A percentile compares a stretch with the other conserved stretches of the same genome.
phyloP scores from a whole-genome alignment of 2,888 invertebrate species.

The Caenorhabditis drosophilae region DNA sequence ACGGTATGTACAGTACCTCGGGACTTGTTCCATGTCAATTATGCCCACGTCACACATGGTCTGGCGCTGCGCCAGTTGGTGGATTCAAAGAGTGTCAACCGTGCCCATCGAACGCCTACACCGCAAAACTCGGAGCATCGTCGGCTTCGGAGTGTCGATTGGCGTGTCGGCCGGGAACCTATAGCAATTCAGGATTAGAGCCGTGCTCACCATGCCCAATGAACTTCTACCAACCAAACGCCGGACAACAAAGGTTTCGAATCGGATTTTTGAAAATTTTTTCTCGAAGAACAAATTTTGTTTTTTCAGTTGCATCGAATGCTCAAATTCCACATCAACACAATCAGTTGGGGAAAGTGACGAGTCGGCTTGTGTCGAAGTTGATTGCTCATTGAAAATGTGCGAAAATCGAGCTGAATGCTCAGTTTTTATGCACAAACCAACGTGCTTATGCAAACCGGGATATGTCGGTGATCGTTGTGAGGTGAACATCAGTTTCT shows the following conservation, averaged over 20 bases:
- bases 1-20: conserved; percentile 92
- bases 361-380: conserved; percentile 82
- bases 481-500: conserved; percentile 72
- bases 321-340: conserved; percentile 88
- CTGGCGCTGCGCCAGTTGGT: conserved; percentile 63
- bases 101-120: conserved; percentile 75
- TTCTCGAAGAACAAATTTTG: neutral
- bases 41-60: conserved; percentile 88
- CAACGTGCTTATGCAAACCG: conserved; percentile 82
- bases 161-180: conserved; percentile 83
- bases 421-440: conserved; percentile 57
- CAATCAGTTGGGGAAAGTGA: conserved; percentile 81
- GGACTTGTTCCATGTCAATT: conserved; percentile 92
- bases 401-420: conserved; percentile 64
- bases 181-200: conserved; percentile 78
- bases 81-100: conserved; percentile 77
- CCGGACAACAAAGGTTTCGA: conserved; percentile 82
- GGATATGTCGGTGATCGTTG: conserved; percentile 86
- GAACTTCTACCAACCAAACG: conserved; percentile 86
- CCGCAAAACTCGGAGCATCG: conserved; percentile 70
- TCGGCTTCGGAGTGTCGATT: conserved; percentile 73
- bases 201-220: conserved; percentile 90
- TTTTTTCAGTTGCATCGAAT: conserved; percentile 75
- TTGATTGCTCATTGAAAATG: conserved; percentile 76
- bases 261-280: neutral